Evolutionary conservation across 2,888 invertebrate genomes (phyloP).

Genomic region (Drosophila parthenogenetica): DNA sequence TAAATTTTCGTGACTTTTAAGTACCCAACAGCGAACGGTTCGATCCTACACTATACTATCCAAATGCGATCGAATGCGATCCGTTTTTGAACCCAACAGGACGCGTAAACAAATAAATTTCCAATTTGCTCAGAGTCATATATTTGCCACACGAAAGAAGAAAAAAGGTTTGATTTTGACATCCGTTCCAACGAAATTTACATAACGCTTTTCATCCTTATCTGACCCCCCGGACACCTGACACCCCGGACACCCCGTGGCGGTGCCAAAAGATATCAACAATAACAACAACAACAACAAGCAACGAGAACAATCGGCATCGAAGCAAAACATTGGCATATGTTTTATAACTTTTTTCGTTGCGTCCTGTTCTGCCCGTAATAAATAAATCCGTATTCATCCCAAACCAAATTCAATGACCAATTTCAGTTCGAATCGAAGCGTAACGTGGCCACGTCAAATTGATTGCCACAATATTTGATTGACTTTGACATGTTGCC

Average conservation of each 20-base stretch:
- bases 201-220: slow-evolving; percentile 78
- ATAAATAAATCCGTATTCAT: slow-evolving; percentile 69
- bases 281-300: slow-evolving; percentile 20
- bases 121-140: slow-evolving; percentile 78
- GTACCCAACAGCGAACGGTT: slow-evolving; percentile 46
- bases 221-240: slow-evolving; percentile 69
- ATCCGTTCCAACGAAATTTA: slow-evolving; percentile 74
- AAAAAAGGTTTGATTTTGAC: slow-evolving; percentile 73
- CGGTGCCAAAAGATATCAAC: slow-evolving; percentile 67
- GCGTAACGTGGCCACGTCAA: slow-evolving; percentile 73
- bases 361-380: slow-evolving; percentile 57
- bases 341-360: slow-evolving; percentile 69
- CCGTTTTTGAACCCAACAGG: slow-evolving; percentile 29
- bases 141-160: slow-evolving; percentile 62
- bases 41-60: slow-evolving; percentile 19
- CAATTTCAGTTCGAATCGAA: slow-evolving; percentile 28
- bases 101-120: slow-evolving; percentile 80
- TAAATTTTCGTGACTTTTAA: slow-evolving; percentile 81
- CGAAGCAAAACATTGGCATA: slow-evolving; percentile 58
- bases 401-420: slow-evolving; percentile 22
- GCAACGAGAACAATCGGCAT: slow-evolving; percentile 8
- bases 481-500: slow-evolving; percentile 84
- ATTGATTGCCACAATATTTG: slow-evolving; percentile 82
- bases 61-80: slow-evolving; percentile 4
- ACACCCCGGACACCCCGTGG: slow-evolving; percentile 61